Conservation (phyloP, 2,888 invertebrate species). For the Eupithecia abbreviata region DNA sequence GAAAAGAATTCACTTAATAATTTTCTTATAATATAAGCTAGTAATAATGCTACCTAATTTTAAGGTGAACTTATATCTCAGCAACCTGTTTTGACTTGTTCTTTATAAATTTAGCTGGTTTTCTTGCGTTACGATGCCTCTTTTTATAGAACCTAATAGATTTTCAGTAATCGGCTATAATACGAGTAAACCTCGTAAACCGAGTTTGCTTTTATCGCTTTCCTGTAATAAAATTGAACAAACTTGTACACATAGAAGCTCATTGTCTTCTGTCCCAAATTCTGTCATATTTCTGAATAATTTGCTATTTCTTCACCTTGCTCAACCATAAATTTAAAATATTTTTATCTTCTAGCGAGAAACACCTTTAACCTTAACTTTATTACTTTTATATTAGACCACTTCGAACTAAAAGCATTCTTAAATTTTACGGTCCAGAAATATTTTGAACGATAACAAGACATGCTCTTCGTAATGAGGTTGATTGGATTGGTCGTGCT, state of each 20-base stretch:
- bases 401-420: conserved; percentile 33
- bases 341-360: neutral
- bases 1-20: too few relatives aligned
- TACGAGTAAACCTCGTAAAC: conserved; percentile 54
- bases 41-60: neutral
- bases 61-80: neutral
- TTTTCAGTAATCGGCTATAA: conserved; percentile 58
- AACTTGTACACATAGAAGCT: conserved; percentile 16
- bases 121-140: neutral
- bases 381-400: conserved; percentile 27
- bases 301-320: neutral
- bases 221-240: conserved; percentile 58
- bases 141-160: conserved; percentile 49
- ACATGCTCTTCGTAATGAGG: conserved; percentile 49
- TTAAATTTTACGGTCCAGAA: conserved; percentile 34
- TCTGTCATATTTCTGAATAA: neutral
- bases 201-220: conserved; percentile 61
- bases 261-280: neutral
- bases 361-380: conserved; percentile 31
- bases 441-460: conserved; percentile 36
- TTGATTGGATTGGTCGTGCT: conserved; percentile 61
- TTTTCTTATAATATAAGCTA: neutral
- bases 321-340: neutral
- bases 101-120: neutral
- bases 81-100: neutral